Evolutionary conservation across 1,140 invertebrate species (phyloP), one percentile per base, ranked within the genome.

Genomic region (Hesperophylax magnus): DNA sequence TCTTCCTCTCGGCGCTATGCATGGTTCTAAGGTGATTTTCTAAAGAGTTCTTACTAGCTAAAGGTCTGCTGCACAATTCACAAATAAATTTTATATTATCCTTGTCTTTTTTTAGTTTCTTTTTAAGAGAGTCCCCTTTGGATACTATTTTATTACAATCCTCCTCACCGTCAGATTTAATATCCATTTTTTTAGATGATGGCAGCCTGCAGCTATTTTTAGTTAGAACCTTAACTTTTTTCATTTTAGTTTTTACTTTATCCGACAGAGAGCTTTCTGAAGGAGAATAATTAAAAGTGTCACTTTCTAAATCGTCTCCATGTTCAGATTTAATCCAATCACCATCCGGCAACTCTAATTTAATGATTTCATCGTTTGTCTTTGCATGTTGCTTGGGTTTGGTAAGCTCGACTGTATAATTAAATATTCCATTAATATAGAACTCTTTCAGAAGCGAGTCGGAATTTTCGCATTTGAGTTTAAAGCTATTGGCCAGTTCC

Each of bases 1-100:
- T 74, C 18, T 72, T 54, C 69, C 52, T 72, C 27, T 76, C 87
- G 77, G 86, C 84, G 81, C 88, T 67, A 58, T 84, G 80, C 17
- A 77, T 75, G 20, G 14, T 63, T 4, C 47, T 61, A 31, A 63
- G 39, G 34, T 84, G 82, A 52, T 65, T 56, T n/a, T 82, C 58
- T 6, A 84, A 60, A 15, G 74, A 74, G 14, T 34, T 77, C 17
- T 72, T 80, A 34, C 69, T 61, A 4, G 52, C 52, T 4, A 84
- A 61, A 14, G 80, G 77, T 52, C 65, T 77, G 8, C 63, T 17
- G 78, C 82, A 84, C 22, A 78, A 17, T 2, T 81, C 24, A 24
- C 82, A 84, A 39, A 58, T 58, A n/a, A 58, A 60, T 60, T 76
- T 76, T 3, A 18, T 76, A 4, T 76, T 54, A 20, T 11, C 34